Evolutionary conservation across 2,888 invertebrate species (phyloP), one percentile per base, ranked within the genome.

Genomic region (Noctua janthe): DNA sequence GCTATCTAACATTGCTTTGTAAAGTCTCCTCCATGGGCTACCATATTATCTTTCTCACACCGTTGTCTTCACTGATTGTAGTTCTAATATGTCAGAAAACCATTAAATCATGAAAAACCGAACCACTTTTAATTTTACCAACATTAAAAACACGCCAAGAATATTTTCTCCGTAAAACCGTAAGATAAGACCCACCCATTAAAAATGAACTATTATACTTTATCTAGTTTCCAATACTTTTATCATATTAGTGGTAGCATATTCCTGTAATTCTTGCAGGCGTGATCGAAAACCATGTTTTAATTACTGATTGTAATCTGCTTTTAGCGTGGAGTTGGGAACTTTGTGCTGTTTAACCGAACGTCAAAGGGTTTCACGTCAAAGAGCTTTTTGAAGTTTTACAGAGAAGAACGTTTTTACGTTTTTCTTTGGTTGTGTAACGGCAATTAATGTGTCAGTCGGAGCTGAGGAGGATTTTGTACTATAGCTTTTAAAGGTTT

Each of bases 221-320:
- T 71, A 79, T 76, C 82, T 82, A 69, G 35, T 85, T 85, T 76
- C 71, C 83, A 71, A 85, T 83, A 83, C n/a, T 83, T 80, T 76
- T 49, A 56, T 11, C 39, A 66, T 71, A 78, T 71, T 54, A 66
- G 59, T 76, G 49, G 66, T 35, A 39, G 15, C 71, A 79, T 23
- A 66, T 51, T 15, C 64, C 13, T 13, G 71, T 85, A 74, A 76
- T 71, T 71, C 64, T 74, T 47, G 29, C 54, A 79, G 51, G 39
- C 69, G 2, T 43, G 72, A 67, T 81, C 75, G 70, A 75, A 81
- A 83, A 64, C 80, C 91, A 89, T 91, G 91, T 91, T 94, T 93
- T 95, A 94, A 95, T 95, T 94, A 95, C 93, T 93, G 94, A 94
- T 94, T 91, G 92, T 94, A 94, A 95, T 94, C 94, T 92, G 92